Base-by-base conservation (phyloP, 30 jellyfish, hydroid and myxozoan genomes). In the Aurelia aurita region DNA sequence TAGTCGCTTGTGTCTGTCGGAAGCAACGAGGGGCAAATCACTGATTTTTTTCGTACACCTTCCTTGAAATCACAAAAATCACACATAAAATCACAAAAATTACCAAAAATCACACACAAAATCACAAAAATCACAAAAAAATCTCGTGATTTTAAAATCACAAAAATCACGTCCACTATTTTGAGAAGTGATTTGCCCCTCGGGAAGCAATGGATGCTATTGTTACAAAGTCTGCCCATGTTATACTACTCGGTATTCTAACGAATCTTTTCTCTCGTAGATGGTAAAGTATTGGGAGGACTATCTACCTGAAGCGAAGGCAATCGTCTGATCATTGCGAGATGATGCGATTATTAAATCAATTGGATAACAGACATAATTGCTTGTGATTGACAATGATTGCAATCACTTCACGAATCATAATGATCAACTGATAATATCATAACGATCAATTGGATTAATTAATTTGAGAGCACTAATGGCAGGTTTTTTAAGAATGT, bases 261-360 rank as follows among this genome's bases (percentile, higher is more conserved):
- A 22, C 66, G 65, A 16, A 19, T 16, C 9, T 57, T 63, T 21
- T 67, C 3, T 27, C 47, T 85, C 71, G 29, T 57, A 92, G 98
- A 69, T 92, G 83, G 94, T 86, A n/a, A 87, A 79, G 51, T 84
- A 77, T 27, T 92, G 98, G 98, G 98, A 92, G 77, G 94, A 91
- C 43, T 92, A 66, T 54, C 70, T 74, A 5, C 98, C 96, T 16
- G 98, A 79, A 58, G 97, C 98, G 31, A 92, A 92, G 78, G 95
- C 97, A 7, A 86, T 92, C 62, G 94, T 93, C 15, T 92, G 67
- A 72, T 55, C 67, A 58, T 26, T 21, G 47, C 2, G 26, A 16
- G 47, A 22, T 14, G 31, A 22, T 16, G 39, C 39, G 20, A 22
- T 18, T 22, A 43, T 61, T 32, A 43, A 61, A 61, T 61, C 73